Evolutionary conservation across 2,888 invertebrate genomes (phyloP).

Genomic region (Cetonia aurata): DNA sequence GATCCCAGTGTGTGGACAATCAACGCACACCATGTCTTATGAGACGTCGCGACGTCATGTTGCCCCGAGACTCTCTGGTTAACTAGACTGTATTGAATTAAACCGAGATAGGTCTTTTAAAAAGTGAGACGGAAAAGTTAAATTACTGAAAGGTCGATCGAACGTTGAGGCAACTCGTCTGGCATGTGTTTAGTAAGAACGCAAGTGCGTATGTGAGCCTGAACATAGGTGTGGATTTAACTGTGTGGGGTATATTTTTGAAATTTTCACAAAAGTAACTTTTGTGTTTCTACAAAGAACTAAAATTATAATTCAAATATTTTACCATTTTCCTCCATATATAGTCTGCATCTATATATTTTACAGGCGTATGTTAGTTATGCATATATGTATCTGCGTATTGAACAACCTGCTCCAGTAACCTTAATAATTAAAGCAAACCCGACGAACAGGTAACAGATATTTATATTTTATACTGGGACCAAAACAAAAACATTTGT

Average conservation of each 20-base stretch:
- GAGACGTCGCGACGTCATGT: slow-evolving; percentile 3
- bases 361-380: no score
- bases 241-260: no score
- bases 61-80: slow-evolving; percentile 11
- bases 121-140: slow-evolving; percentile 21
- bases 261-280: no score
- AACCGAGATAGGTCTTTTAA: slow-evolving; percentile 8
- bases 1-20: slow-evolving; percentile 17
- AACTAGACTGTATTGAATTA: slow-evolving; percentile 32
- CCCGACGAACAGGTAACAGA: slow-evolving; percentile 3
- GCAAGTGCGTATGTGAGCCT: slow-evolving; percentile 11
- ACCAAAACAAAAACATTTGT: not conserved
- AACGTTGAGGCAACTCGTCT: slow-evolving; percentile 13
- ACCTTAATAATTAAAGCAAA: slow-evolving; percentile 17
- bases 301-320: no score
- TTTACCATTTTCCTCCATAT: no score
- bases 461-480: not conserved
- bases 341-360: no score
- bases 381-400: no score
- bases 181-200: slow-evolving; percentile 9
- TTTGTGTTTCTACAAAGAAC: no score
- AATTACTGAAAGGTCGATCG: slow-evolving; percentile 27
- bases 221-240: no score
- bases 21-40: slow-evolving; percentile 1
- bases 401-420: slow-evolving; percentile 3